Percentiles rank a stretch among this genome's conserved stretches.
phyloP scores from a whole-genome alignment of 1,140 invertebrate genomes.

The Drosophila hydei region DNA sequence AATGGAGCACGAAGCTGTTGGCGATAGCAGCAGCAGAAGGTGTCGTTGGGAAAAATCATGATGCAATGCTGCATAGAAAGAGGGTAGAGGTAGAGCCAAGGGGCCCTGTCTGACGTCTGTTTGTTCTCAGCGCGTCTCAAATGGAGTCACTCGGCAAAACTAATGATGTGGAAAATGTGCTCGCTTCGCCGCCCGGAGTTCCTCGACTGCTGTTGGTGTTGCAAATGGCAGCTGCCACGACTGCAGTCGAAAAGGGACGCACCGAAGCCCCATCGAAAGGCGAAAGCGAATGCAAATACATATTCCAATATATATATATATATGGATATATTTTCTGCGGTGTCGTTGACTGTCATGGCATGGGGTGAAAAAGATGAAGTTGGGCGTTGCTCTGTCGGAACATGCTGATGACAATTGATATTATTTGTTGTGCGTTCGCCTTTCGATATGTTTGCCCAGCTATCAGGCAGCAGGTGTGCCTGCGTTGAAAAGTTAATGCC shows the following conservation, averaged over 20 bases:
- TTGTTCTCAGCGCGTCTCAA: slow-evolving; percentile 61
- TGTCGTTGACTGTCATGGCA: slow-evolving; percentile 5
- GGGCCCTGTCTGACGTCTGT: slow-evolving; percentile 36
- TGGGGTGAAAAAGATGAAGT: background rate
- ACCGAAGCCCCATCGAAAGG: slow-evolving; percentile 13
- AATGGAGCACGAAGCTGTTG: slow-evolving; percentile 70
- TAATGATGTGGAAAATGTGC: slow-evolving; percentile 83
- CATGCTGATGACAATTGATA: slow-evolving; percentile 72
- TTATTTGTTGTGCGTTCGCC: slow-evolving; percentile 67
- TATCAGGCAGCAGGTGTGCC: slow-evolving; percentile 24
- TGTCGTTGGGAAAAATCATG: slow-evolving; percentile 23
- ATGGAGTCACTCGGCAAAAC: slow-evolving; percentile 79
- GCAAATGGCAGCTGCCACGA: slow-evolving; percentile 44
- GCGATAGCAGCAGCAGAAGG: slow-evolving; percentile 18
- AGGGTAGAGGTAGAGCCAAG: slow-evolving; percentile 42
- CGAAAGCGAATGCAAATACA: slow-evolving; percentile 38
- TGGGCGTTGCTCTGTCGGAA: slow-evolving; percentile 9
- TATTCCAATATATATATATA: slow-evolving; percentile 6
- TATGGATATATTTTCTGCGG: slow-evolving; percentile 12
- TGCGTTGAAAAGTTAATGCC: slow-evolving; percentile 7
- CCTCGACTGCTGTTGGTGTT: slow-evolving; percentile 39
- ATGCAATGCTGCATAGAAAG: slow-evolving; percentile 42
- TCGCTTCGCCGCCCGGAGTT: slow-evolving; percentile 31
- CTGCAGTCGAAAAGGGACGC: background rate
- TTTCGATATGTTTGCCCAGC: slow-evolving; percentile 56